Base-by-base conservation (phyloP, 1,140 invertebrate genomes). In the Penaeus indicus region DNA sequence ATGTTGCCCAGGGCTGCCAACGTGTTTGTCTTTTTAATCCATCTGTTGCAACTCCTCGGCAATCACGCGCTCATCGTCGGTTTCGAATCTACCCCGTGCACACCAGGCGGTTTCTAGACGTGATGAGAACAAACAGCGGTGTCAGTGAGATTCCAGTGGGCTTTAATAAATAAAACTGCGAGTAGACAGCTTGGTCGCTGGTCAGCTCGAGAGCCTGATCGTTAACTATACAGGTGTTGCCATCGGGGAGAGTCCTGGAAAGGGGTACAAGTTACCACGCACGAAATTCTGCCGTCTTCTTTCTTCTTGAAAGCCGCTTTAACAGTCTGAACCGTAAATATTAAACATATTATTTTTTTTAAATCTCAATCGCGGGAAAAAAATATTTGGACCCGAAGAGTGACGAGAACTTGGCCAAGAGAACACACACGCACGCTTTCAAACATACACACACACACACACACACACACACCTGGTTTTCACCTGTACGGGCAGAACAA, bases 1-100 rank as follows among this genome's bases (percentile, higher is more conserved):
- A 78, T 88, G 86, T 88, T 83, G 69, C 86, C 72, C 86, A 88
- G 72, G 86, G 86, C 86, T 88, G 86, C 86, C 86, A 88, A 88
- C 86, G 80, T 83, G 81, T 83, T 77, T 47, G 86, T 83, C 69
- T 83, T 88, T 88, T 88, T 88, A 82, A 25, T 88, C 72, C 72
- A 72, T 47, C 47, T 25, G 22, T 22, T 63, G 72, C 85, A 42
- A 32, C 69, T 60, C 75, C 85, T 81, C 82, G 80, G 85, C 82
- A 78, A 87, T 82, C 42, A 80, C 75, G 77, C 60, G 25, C 60
- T 38, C 3, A 8, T 22, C 18, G 19, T n/a, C 38, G 62, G n/a
- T 38, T 83, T 32, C 54, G 3, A 42, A 54, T 62, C 54, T 54
- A 54, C 32, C 22, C 54, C 81, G 32, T 62, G 62, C 32, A n/a